Evolutionary conservation across 2,113 vertebrate genomes (phyloP).

Genomic region (Callospermophilus lateralis): DNA sequence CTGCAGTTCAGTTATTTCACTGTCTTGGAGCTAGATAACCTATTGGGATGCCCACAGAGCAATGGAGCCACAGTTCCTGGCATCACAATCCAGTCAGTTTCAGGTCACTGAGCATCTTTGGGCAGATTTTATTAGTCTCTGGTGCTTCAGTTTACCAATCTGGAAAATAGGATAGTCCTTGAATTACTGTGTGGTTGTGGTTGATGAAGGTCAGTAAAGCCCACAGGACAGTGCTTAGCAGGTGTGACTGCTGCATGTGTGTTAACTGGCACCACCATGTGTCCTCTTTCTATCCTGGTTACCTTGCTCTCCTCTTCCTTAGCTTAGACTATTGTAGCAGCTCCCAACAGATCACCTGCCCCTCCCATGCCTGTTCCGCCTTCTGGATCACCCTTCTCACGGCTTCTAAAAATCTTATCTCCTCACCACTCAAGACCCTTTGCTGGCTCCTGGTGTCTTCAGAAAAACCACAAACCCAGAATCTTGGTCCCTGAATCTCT

Average conservation of each 20-base stretch:
- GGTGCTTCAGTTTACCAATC: background rate
- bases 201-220: background rate
- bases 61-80: rapidly evolving
- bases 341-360: background rate
- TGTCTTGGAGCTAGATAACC: background rate
- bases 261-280: rapidly evolving
- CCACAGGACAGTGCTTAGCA: background rate
- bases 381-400: background rate
- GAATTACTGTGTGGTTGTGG: too few species aligned
- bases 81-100: background rate
- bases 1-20: rapidly evolving
- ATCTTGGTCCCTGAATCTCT: rapidly evolving
- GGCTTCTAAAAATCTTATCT: background rate
- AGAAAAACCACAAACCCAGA: background rate
- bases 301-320: background rate
- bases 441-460: background rate
- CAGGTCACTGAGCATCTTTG: background rate
- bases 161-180: background rate
- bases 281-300: background rate
- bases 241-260: too few species aligned
- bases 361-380: background rate
- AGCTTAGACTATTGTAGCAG: background rate
- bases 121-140: background rate
- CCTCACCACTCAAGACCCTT: background rate
- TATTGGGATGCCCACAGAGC: background rate